Evolutionary conservation across 2,797 vertebrate genomes (phyloP), one percentile per base, ranked within the genome.

Genomic region (Phyllotis vaccarum): DNA sequence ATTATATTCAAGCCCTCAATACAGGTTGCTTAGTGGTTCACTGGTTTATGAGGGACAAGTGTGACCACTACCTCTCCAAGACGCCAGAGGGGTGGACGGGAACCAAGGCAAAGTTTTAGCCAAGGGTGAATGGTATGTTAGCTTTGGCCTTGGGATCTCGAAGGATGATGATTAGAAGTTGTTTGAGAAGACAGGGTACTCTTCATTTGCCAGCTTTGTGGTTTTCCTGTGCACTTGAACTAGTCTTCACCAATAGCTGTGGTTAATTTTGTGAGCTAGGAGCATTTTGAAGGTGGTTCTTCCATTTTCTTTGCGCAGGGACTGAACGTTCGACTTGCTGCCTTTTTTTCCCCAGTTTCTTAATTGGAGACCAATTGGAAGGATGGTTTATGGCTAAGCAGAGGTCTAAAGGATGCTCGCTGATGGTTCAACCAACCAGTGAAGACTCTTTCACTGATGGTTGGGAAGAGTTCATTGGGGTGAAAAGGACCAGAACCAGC

Each of bases 211-310:
- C 97, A 98, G 92, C 92, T 97, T 92, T 97, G 98, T 85, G 96
- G 97, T 94, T 98, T 98, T 98, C 97, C 97, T 98, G 96, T 97
- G 95, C 97, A 98, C 97, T 76, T 90, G 94, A 86, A 78, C 95
- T 94, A 52, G 82, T 91, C 97, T 97, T 97, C 92, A 97, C 96
- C 92, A 98, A 93, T 97, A 98, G 97, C 97, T 98, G 98, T 6
- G 96, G 97, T 97, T 98, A 96, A 97, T 98, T 98, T 98, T 98
- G 78, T 97, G 95, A 98, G 96, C 90, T 80, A 97, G 75, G 74
- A 95, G 80, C 90, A 95, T 97, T 97, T 92, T 79, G n/a, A 89
- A 93, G 72, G 49, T 8, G 68, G 90, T 91, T 94, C 89, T 94
- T 94, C 58, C 68, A n/a, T 34, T 94, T 88, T 90, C 78, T 96